Conservation (phyloP, 1,140 invertebrate species). For the Drosophila miranda region DNA sequence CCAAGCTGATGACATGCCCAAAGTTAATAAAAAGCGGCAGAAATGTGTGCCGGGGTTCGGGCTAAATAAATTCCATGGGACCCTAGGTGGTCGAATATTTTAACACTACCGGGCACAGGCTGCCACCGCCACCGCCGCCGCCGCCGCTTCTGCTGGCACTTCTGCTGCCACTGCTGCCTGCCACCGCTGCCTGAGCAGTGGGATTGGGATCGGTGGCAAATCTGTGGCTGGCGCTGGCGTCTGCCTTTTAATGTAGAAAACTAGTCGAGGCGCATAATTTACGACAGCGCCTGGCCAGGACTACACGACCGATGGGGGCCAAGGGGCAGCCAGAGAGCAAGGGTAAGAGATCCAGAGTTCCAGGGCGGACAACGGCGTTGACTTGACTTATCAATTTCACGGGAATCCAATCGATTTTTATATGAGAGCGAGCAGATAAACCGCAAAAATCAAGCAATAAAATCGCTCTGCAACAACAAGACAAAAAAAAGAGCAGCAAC, state of each 20-base stretch:
- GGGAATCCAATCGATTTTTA: conserved; percentile 82
- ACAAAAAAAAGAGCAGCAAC: conserved; percentile 65
- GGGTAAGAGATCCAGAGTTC: background rate
- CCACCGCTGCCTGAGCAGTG: background rate
- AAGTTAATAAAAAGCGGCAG: conserved; percentile 78
- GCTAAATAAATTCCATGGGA: conserved; percentile 77
- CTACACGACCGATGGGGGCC: conserved; percentile 6
- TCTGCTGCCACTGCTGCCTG: conserved; percentile 2
- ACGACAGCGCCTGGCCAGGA: conserved; percentile 55
- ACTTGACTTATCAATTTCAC: conserved; percentile 82
- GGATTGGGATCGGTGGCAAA: conserved; percentile 58
- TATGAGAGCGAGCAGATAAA: conserved; percentile 80
- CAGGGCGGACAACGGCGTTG: conserved; percentile 51
- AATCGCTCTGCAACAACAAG: conserved; percentile 53
- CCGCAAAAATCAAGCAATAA: conserved; percentile 81
- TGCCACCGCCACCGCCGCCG: background rate
- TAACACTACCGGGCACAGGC: conserved; percentile 74
- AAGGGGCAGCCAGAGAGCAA: background rate
- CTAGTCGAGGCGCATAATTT: conserved; percentile 80
- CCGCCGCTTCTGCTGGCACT: conserved; percentile 6
- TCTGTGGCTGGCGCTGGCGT: conserved; percentile 69
- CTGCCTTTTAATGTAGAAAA: conserved; percentile 81
- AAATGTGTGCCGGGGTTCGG: conserved; percentile 64
- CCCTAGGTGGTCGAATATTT: conserved; percentile 81
- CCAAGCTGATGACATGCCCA: conserved; percentile 69